A percentile compares a stretch with the other conserved stretches of the same genome.
Evolutionary conservation across 2,113 vertebrate genomes (phyloP).

Genomic region (Nycticorax nycticorax): DNA sequence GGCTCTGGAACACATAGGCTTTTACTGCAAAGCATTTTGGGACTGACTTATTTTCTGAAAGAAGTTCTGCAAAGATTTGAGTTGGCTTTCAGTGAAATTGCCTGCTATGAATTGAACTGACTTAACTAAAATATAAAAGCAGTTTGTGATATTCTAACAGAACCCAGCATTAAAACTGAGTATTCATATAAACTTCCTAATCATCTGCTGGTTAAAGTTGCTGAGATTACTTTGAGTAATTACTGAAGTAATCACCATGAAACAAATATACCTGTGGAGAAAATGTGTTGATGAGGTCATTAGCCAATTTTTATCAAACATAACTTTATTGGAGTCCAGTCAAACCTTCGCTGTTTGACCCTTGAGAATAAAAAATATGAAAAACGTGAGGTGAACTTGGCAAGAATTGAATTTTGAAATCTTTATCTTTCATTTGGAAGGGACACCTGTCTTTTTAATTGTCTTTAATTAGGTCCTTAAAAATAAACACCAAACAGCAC

Average conservation of each 20-base stretch:
- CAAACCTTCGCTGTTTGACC: background rate
- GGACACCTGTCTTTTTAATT: background rate
- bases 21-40: background rate
- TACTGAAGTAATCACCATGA: background rate
- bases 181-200: background rate
- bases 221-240: background rate
- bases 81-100: background rate
- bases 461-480: background rate
- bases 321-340: background rate
- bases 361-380: background rate
- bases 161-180: fast-evolving
- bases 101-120: background rate
- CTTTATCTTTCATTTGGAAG: background rate
- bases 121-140: background rate
- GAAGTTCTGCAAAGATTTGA: background rate
- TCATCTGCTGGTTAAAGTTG: background rate
- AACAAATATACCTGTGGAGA: background rate
- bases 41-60: background rate
- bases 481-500: background rate
- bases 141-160: background rate
- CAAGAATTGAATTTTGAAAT: background rate
- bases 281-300: background rate
- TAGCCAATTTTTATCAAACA: background rate
- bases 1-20: background rate
- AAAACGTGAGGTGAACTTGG: background rate